These are phyloP conservation scores for Diplodus puntazzo DNA, from an alignment of 2,797 vertebrate genomes.

Conservation along the genomic window DNA sequence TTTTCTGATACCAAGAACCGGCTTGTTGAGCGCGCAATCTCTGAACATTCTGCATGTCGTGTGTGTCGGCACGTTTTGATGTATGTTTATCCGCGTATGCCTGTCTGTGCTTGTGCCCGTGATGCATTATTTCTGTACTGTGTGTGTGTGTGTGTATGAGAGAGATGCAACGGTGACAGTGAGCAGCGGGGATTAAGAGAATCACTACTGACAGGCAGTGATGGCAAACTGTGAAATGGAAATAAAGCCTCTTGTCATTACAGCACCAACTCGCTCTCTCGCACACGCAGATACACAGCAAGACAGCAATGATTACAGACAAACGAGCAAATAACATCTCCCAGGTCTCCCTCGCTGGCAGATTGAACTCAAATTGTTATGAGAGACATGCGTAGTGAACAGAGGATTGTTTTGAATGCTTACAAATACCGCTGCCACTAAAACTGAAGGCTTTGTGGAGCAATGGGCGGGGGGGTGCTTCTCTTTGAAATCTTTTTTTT, in stretches of 20 bases:
- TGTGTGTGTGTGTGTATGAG: conserved; percentile 50
- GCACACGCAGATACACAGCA: conserved; percentile 57
- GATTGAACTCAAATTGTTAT: conserved; percentile 74
- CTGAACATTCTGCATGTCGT: conserved; percentile 36
- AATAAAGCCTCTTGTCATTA: conserved; percentile 83
- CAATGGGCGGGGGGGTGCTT: conserved; percentile 36
- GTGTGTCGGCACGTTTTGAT: conserved; percentile 38
- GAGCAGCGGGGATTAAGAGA: conserved; percentile 77
- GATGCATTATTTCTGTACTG: conserved; percentile 67
- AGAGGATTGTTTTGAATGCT: conserved; percentile 71
- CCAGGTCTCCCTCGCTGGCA: conserved; percentile 71
- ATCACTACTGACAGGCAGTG: conserved; percentile 79
- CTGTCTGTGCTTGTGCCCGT: conserved; percentile 20
- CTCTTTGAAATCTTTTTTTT: conserved; percentile 52
- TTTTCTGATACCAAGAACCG: conserved; percentile 59
- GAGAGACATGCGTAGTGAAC: conserved; percentile 67
- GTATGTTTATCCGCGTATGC: conserved; percentile 57
- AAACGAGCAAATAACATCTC: conserved; percentile 81
- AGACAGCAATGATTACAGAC: conserved; percentile 81
- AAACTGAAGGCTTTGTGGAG: conserved; percentile 59
- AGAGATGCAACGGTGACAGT: conserved; percentile 62
- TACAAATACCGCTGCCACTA: conserved; percentile 67
- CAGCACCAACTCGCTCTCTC: conserved; percentile 62
- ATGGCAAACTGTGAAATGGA: conserved; percentile 83
- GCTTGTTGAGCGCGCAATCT: conserved; percentile 48